These are phyloP conservation scores for Hartigia nigra DNA, from an alignment of 2,888 invertebrate species.

Conservation along the genomic window DNA sequence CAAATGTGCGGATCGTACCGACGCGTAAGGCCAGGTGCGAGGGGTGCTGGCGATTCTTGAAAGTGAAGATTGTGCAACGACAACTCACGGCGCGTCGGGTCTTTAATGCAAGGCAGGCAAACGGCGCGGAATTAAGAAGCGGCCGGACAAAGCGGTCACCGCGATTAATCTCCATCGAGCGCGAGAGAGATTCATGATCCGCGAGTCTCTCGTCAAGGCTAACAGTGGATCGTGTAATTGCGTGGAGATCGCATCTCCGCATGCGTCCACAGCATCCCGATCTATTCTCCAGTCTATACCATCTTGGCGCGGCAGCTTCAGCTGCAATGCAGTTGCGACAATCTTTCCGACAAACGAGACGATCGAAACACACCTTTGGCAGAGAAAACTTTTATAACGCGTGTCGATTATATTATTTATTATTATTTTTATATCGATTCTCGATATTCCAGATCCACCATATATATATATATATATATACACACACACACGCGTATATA, in stretches of 20 bases:
- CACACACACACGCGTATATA: too few relatives aligned
- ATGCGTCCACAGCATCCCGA: neutral
- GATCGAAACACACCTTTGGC: neutral
- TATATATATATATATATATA: too few relatives aligned
- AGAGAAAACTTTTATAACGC: neutral
- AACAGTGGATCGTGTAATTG: neutral
- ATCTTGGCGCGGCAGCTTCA: neutral
- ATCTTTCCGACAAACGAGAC: neutral
- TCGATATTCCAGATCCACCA: too few relatives aligned
- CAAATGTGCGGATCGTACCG: conserved; percentile 19
- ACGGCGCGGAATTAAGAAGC: conserved; percentile 52
- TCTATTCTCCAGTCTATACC: neutral
- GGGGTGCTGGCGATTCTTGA: neutral
- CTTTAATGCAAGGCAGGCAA: conserved; percentile 51
- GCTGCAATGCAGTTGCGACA: neutral
- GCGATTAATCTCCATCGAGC: conserved; percentile 45
- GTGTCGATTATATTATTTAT: neutral
- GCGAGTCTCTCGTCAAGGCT: neutral
- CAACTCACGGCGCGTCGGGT: conserved; percentile 24
- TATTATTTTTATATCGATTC: neutral
- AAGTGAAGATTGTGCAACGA: conserved; percentile 10
- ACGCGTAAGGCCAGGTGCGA: conserved; percentile 8
- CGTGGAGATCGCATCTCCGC: neutral
- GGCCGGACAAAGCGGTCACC: conserved; percentile 48
- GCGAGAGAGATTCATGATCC: conserved; percentile 7